Conservation (phyloP, 2,797 vertebrate genomes). For the Helicolenus hilgendorfi region DNA sequence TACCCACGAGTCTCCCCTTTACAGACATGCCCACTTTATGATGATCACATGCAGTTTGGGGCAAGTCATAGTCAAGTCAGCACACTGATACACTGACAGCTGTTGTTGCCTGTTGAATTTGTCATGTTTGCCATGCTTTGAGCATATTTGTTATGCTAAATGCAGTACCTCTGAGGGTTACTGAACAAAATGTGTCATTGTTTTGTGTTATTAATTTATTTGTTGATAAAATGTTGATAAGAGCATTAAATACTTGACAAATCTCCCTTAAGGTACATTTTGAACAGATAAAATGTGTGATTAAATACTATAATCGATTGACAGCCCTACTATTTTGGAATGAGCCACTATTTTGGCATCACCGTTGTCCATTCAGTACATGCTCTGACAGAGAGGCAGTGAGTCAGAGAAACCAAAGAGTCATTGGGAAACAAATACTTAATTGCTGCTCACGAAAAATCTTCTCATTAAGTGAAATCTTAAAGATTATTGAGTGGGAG, state of each 20-base stretch:
- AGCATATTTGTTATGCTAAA: not conserved
- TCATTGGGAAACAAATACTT: not conserved
- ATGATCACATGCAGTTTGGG: not conserved
- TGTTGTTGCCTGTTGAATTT: not conserved
- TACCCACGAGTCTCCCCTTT: not conserved
- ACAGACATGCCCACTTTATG: not conserved
- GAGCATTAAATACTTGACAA: not conserved
- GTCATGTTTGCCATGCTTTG: not conserved
- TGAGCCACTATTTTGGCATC: conserved; percentile 7
- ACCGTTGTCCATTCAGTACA: not conserved
- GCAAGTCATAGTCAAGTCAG: not conserved
- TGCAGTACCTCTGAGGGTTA: not conserved
- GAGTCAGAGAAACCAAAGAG: not conserved
- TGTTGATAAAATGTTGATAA: not conserved
- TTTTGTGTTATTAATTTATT: not conserved
- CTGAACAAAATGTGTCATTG: rapidly evolving
- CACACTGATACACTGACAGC: too few relatives aligned
- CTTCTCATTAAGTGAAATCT: conserved; percentile 30
- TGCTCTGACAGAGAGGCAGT: not conserved
- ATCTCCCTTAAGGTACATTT: not conserved
- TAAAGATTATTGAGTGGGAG: conserved; percentile 18
- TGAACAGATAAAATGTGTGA: not conserved
- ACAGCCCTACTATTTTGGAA: not conserved
- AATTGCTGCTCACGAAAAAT: not conserved
- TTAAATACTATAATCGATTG: not conserved